Evolutionary conservation across 2,113 vertebrate genomes (phyloP).

Genomic region (Enhydra lutris): DNA sequence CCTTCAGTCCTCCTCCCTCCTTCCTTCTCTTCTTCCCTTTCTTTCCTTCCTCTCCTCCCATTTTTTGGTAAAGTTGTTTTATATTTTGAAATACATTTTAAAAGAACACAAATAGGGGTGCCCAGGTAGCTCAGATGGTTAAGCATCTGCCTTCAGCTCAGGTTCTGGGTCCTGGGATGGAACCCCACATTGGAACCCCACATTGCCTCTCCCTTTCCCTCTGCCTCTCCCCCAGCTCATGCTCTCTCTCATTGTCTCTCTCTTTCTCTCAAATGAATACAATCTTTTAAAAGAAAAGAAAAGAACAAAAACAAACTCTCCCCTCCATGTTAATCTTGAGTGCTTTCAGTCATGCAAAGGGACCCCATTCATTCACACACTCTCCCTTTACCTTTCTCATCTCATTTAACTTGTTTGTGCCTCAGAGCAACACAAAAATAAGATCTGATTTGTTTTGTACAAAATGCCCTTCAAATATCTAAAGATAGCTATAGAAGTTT

Average conservation of each 20-base stretch:
- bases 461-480: neutral
- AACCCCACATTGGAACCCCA: neutral
- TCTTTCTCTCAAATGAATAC: neutral
- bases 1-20: neutral
- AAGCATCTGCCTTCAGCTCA: neutral
- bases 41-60: neutral
- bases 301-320: neutral
- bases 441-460: neutral
- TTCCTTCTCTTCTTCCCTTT: neutral
- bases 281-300: neutral
- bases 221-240: neutral
- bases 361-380: neutral
- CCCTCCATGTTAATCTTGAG: neutral
- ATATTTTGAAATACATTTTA: constrained; percentile 7
- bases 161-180: neutral
- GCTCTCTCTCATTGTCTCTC: neutral
- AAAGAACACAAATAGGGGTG: neutral
- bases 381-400: neutral
- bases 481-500: neutral
- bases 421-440: neutral
- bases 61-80: constrained; percentile 9
- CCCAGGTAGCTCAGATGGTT: neutral
- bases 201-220: neutral
- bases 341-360: neutral
- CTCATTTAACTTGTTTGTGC: neutral